A percentile compares a stretch with the other conserved stretches of the same genome.
These are phyloP conservation scores for Pseudorhombus dupliciocellatus DNA, from an alignment of 2,113 vertebrate genomes.

Conservation along the genomic window DNA sequence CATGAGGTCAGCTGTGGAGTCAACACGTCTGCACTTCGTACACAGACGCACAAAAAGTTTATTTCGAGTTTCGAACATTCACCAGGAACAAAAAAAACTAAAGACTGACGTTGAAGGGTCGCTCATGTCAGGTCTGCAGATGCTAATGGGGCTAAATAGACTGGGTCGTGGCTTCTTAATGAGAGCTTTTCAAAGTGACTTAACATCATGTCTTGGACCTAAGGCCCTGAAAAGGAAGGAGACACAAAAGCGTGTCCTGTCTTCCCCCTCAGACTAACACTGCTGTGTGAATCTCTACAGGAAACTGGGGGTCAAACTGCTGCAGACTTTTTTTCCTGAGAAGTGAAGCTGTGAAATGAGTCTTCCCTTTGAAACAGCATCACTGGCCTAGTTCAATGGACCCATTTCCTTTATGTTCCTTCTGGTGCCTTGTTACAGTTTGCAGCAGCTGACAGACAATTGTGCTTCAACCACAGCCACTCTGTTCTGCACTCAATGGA, in stretches of 20 bases:
- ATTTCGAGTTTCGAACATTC: not conserved
- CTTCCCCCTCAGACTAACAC: constrained; percentile 44
- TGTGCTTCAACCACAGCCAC: constrained; percentile 14
- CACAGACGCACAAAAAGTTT: constrained; percentile 5
- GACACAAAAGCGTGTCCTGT: constrained; percentile 65
- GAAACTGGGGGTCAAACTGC: constrained; percentile 73
- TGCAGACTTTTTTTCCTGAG: constrained; percentile 55
- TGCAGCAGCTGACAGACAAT: constrained; percentile 29
- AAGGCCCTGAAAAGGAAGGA: constrained; percentile 55
- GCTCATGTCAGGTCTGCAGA: not conserved
- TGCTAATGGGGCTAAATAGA: constrained; percentile 22
- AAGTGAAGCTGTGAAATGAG: constrained; percentile 64
- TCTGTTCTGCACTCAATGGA: not conserved
- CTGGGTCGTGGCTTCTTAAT: constrained; percentile 31
- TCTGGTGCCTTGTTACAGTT: constrained; percentile 17
- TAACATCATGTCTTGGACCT: constrained; percentile 35
- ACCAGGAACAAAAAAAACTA: not conserved
- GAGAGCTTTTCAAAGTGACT: constrained; percentile 24
- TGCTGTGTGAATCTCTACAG: constrained; percentile 68
- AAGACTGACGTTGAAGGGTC: not conserved
- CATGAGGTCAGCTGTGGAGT: not conserved
- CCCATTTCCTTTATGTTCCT: constrained; percentile 17
- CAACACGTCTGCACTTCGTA: not conserved
- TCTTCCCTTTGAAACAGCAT: constrained; percentile 41
- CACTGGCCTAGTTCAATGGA: constrained; percentile 37